Percentiles rank a stretch among this genome's conserved stretches.
Conservation (phyloP, 2,113 vertebrate genomes). For the Takifugu bimaculatus region DNA sequence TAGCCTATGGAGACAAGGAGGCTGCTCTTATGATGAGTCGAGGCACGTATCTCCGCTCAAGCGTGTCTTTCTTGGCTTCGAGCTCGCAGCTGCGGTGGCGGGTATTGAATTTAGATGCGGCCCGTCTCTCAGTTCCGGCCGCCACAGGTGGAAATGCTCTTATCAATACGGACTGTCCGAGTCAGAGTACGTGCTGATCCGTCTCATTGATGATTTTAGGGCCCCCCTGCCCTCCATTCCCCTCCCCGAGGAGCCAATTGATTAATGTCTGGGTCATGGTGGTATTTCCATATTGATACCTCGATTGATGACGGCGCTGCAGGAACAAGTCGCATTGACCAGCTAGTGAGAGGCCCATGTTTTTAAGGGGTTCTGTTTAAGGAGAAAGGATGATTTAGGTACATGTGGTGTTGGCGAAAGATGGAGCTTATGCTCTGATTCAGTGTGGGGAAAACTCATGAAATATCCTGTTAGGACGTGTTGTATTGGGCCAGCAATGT, state of each 20-base stretch:
- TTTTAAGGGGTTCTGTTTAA: slow-evolving; percentile 27
- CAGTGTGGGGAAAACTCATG: too few species aligned
- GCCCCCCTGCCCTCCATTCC: slow-evolving; percentile 43
- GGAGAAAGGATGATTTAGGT: background rate
- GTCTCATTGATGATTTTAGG: slow-evolving; percentile 74
- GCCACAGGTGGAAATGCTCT: slow-evolving; percentile 72
- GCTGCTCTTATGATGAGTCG: slow-evolving; percentile 66
- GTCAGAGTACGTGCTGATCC: slow-evolving; percentile 62
- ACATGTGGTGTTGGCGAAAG: too few species aligned
- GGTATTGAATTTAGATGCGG: slow-evolving; percentile 72
- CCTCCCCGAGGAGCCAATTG: slow-evolving; percentile 69
- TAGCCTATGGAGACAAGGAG: slow-evolving; percentile 23
- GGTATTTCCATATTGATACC: slow-evolving; percentile 79
- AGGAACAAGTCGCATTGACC: slow-evolving; percentile 72
- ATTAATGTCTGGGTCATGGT: slow-evolving; percentile 75
- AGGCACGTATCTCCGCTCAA: slow-evolving; percentile 70
- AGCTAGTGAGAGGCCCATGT: slow-evolving; percentile 51
- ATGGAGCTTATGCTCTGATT: too few species aligned
- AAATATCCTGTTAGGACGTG: too few species aligned
- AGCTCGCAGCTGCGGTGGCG: slow-evolving; percentile 63
- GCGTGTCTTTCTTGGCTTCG: slow-evolving; percentile 69
- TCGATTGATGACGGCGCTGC: slow-evolving; percentile 75
- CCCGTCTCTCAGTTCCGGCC: slow-evolving; percentile 37
- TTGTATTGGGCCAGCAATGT: too few species aligned
- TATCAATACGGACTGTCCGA: slow-evolving; percentile 71